Evolutionary conservation across 2,888 invertebrate genomes (phyloP).

Genomic region (Agrochola macilenta): DNA sequence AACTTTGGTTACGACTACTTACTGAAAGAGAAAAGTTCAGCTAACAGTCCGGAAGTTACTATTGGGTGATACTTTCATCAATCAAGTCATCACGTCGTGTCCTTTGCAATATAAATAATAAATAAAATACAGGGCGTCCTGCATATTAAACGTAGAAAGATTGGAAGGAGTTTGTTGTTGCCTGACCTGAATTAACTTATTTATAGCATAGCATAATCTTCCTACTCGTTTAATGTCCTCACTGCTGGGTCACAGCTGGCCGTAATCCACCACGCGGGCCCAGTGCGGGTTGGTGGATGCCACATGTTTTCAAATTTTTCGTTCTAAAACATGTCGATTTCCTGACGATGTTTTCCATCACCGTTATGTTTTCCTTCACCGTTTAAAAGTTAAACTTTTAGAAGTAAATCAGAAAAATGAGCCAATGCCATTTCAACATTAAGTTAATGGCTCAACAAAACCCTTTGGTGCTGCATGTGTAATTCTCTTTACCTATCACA

Average conservation of each 20-base stretch:
- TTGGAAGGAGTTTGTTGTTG: not conserved
- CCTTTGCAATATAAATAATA: slow-evolving; percentile 24
- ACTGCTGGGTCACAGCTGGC: no score
- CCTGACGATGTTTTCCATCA: no score
- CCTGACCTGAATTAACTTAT: not conserved
- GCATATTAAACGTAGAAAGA: not conserved
- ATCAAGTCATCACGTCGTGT: slow-evolving; percentile 25
- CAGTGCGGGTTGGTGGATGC: no score
- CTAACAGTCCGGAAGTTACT: slow-evolving; percentile 20
- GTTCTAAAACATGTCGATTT: no score
- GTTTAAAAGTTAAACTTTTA: not conserved
- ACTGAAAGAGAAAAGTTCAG: slow-evolving; percentile 37
- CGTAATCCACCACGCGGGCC: no score
- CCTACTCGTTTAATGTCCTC: no score
- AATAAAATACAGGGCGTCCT: slow-evolving; percentile 29
- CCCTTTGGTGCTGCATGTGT: not conserved
- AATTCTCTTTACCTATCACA: not conserved
- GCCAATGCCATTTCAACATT: not conserved
- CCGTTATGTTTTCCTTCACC: no score
- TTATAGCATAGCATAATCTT: no score
- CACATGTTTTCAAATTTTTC: no score
- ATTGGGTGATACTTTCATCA: slow-evolving; percentile 30
- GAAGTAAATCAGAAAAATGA: not conserved
- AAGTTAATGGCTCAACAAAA: not conserved
- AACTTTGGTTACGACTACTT: slow-evolving; percentile 51